A percentile compares a stretch with the other conserved stretches of the same genome.
phyloP scores from a whole-genome alignment of 2,797 vertebrate genomes.

The Todus mexicanus region DNA sequence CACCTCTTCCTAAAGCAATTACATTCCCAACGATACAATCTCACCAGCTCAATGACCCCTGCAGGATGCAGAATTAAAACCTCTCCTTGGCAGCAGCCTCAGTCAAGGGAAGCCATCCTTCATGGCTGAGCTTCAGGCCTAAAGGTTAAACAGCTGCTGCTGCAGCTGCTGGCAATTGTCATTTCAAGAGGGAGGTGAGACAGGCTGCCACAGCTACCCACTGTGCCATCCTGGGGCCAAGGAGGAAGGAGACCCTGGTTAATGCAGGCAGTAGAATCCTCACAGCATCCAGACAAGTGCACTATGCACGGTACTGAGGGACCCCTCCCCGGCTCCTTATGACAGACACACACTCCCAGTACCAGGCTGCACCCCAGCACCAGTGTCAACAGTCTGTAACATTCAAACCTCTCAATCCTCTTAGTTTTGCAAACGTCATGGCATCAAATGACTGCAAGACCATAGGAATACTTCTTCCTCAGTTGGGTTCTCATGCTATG shows the following conservation, averaged over 20 bases:
- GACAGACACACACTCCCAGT: background rate
- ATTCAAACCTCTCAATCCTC: background rate
- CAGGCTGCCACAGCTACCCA: background rate
- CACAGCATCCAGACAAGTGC: background rate
- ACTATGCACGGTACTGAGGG: background rate
- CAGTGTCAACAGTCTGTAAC: fast-evolving
- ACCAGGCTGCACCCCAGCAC: background rate
- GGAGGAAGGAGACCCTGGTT: background rate
- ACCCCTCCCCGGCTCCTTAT: background rate
- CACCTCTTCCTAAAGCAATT: background rate
- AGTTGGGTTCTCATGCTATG: background rate
- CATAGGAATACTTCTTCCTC: background rate
- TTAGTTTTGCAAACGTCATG: background rate
- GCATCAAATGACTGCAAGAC: background rate
- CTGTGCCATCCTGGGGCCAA: background rate
- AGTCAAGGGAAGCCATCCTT: background rate
- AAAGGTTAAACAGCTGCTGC: background rate
- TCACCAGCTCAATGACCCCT: background rate
- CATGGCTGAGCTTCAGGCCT: background rate
- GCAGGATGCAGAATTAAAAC: background rate
- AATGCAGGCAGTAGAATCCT: background rate
- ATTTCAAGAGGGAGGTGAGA: background rate
- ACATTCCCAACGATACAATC: background rate
- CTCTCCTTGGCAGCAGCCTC: background rate
- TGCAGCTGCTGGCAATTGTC: background rate